phyloP scores from a whole-genome alignment of 2,113 vertebrate genomes.

The Prolemur simus region DNA sequence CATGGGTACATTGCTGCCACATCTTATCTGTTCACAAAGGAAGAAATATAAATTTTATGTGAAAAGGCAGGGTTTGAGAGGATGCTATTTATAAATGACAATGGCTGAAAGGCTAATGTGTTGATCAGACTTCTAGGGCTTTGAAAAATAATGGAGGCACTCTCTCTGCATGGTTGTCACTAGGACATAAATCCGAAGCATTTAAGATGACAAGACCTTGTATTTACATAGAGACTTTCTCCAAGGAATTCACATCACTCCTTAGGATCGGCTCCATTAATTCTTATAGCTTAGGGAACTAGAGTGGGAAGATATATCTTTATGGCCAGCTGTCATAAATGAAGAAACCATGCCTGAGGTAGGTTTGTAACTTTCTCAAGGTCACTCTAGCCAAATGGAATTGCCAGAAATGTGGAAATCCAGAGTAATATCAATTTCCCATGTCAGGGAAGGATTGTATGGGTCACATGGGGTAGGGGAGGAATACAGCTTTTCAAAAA shows the following conservation, averaged over 20 bases:
- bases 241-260: slow-evolving; percentile 68
- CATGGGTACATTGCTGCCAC: slow-evolving; percentile 45
- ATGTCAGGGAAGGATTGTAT: not conserved
- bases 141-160: slow-evolving; percentile 61
- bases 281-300: slow-evolving; percentile 70
- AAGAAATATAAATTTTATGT: slow-evolving; percentile 69
- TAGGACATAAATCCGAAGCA: slow-evolving; percentile 63
- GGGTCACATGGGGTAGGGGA: not conserved
- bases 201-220: slow-evolving; percentile 70
- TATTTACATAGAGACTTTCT: slow-evolving; percentile 75
- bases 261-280: slow-evolving; percentile 72
- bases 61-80: slow-evolving; percentile 59
- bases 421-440: slow-evolving; percentile 26
- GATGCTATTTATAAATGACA: slow-evolving; percentile 73
- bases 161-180: slow-evolving; percentile 50
- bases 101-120: slow-evolving; percentile 71
- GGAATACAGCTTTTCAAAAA: slow-evolving; percentile 48
- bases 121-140: slow-evolving; percentile 60
- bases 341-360: slow-evolving; percentile 26
- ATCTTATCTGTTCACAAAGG: slow-evolving; percentile 13
- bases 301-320: slow-evolving; percentile 50
- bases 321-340: slow-evolving; percentile 65
- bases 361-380: slow-evolving; percentile 62
- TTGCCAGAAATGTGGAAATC: slow-evolving; percentile 32
- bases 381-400: slow-evolving; percentile 49